Evolutionary conservation across 2,113 vertebrate genomes (phyloP).

Genomic region (Sclerurus mexicanus): DNA sequence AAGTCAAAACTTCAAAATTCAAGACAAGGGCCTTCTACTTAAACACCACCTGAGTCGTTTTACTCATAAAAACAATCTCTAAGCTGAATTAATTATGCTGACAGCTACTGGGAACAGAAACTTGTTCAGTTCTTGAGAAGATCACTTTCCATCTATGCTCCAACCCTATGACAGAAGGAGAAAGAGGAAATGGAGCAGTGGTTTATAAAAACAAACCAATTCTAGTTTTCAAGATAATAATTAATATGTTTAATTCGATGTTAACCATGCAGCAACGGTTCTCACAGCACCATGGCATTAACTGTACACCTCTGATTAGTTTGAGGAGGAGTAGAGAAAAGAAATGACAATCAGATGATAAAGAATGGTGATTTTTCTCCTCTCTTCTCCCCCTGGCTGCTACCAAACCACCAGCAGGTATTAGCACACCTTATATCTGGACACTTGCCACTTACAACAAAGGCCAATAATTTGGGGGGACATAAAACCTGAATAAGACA

Average conservation of each 20-base stretch:
- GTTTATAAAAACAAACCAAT: not conserved
- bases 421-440: not conserved
- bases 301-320: not conserved
- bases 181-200: conserved; percentile 12
- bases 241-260: not conserved
- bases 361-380: not conserved
- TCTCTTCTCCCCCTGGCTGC: not conserved
- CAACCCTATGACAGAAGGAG: not conserved
- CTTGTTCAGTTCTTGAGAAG: not conserved
- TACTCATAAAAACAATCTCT: not conserved
- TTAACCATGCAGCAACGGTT: not conserved
- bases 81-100: not conserved
- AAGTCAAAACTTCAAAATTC: not conserved
- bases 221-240: not conserved
- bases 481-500: not conserved
- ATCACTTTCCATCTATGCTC: not conserved
- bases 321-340: not conserved
- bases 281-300: not conserved
- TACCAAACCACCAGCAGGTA: not conserved
- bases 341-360: not conserved
- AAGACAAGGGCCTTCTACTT: not conserved
- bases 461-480: not conserved
- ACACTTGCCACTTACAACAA: not conserved
- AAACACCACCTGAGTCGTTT: not conserved
- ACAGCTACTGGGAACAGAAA: not conserved